A percentile compares a stretch with the other conserved stretches of the same genome.
These are phyloP conservation scores for Thelohanellus kitauei DNA, from an alignment of 30 jellyfish, hydroid and myxozoan species.

Conservation along the genomic window DNA sequence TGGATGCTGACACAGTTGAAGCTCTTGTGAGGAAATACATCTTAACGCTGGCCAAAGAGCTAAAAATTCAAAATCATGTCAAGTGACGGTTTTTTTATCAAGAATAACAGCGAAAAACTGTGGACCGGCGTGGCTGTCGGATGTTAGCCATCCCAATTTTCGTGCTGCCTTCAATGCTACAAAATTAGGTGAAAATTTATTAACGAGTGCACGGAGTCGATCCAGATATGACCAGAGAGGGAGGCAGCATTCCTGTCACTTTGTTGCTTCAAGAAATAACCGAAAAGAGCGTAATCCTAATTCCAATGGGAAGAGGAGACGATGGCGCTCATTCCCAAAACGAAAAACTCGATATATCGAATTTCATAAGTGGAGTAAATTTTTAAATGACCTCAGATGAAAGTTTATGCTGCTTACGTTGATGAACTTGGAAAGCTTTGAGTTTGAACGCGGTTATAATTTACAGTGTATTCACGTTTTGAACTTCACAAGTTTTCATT, in stretches of 20 bases:
- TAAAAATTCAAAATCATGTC: constrained; percentile 19
- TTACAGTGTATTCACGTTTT: too few relatives aligned
- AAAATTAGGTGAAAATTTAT: constrained; percentile 14
- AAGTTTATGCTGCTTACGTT: background rate
- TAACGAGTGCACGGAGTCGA: constrained; percentile 7
- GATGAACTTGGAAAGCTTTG: constrained; percentile 1
- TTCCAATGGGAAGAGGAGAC: constrained; percentile 70
- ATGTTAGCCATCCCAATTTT: constrained; percentile 33
- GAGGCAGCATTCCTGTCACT: constrained; percentile 86
- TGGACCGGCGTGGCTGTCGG: constrained; percentile 61
- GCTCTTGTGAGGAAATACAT: constrained; percentile 22
- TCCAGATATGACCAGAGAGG: constrained; percentile 83
- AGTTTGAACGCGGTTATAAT: too few relatives aligned
- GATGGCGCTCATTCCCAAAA: constrained; percentile 97
- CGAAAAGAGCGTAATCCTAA: constrained; percentile 45
- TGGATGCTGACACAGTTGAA: constrained; percentile 26
- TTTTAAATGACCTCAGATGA: background rate
- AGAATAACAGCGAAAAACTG: constrained; percentile 33
- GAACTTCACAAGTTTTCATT: too few relatives aligned
- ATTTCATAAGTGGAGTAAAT: constrained; percentile 54
- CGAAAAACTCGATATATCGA: constrained; percentile 35
- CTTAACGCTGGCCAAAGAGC: constrained; percentile 11
- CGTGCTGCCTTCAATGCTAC: constrained; percentile 43
- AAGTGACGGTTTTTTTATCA: constrained; percentile 1
- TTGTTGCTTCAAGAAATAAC: constrained; percentile 50